phyloP scores from a whole-genome alignment of 2,113 vertebrate genomes.

The Thryonomys swinderianus region DNA sequence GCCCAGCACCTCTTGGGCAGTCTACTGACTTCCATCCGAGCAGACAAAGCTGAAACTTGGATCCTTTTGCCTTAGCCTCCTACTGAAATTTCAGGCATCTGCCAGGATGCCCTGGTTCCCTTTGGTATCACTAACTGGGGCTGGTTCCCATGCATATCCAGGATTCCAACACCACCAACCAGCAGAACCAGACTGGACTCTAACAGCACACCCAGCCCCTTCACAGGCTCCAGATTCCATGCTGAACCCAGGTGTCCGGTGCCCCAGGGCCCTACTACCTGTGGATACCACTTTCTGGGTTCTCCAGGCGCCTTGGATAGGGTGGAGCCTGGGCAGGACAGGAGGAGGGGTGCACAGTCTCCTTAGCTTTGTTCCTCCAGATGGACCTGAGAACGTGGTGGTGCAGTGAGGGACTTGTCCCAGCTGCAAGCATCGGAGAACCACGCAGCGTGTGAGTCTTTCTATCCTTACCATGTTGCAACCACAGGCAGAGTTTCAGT shows the following conservation, averaged over 20 bases:
- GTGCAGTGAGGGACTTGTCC: background rate
- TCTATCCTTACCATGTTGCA: background rate
- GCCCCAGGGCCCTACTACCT: background rate
- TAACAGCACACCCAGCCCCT: background rate
- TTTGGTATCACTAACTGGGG: background rate
- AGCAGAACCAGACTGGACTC: background rate
- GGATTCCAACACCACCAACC: background rate
- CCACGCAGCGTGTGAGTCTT: fast-evolving
- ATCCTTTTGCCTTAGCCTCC: background rate
- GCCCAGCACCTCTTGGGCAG: background rate
- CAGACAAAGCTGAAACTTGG: background rate
- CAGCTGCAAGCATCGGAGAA: background rate
- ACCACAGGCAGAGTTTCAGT: too few relatives aligned
- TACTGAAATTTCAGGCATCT: background rate
- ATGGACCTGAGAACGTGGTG: fast-evolving
- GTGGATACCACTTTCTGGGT: background rate
- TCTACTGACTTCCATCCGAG: background rate
- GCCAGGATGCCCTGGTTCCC: background rate
- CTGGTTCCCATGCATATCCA: background rate
- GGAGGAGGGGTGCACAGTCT: background rate
- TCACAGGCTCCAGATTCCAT: background rate
- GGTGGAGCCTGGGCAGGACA: background rate
- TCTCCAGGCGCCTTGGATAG: background rate
- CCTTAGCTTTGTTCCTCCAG: background rate
- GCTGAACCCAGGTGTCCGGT: background rate